A percentile compares a stretch with the other conserved stretches of the same genome.
These are phyloP conservation scores for Oreotrochilus melanogaster DNA, from an alignment of 2,113 vertebrate species.

Conservation along the genomic window DNA sequence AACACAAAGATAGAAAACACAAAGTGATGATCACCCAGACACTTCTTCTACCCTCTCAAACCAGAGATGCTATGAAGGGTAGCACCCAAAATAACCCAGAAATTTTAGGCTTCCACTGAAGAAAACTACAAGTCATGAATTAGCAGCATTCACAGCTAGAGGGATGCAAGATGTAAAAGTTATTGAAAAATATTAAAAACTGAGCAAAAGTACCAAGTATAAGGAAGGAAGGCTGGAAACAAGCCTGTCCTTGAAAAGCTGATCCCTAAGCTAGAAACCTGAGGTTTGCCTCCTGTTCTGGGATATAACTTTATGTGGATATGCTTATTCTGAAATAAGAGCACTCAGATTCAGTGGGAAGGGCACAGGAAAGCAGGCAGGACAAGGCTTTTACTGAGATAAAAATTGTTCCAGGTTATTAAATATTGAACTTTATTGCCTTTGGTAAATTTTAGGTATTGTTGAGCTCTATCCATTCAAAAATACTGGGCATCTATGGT, in stretches of 20 bases:
- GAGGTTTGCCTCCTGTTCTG: neutral
- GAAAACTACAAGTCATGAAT: neutral
- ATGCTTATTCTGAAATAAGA: neutral
- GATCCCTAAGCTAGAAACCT: neutral
- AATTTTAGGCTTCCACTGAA: neutral
- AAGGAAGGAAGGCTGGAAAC: neutral
- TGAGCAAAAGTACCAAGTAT: neutral
- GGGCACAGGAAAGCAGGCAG: neutral
- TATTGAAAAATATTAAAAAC: neutral
- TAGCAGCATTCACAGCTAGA: neutral
- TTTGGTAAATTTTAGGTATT: neutral
- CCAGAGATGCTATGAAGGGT: neutral
- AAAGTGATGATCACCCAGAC: neutral
- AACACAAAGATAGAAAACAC: neutral
- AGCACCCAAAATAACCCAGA: neutral
- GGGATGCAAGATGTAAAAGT: neutral
- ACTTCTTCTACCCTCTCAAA: neutral
- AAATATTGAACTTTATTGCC: neutral
- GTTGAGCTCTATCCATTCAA: neutral
- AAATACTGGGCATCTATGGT: neutral
- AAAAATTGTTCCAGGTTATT: neutral
- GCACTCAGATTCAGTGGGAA: neutral
- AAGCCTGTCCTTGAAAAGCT: neutral
- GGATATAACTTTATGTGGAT: neutral
- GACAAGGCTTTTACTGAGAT: neutral